Evolutionary conservation across 2,113 vertebrate species (phyloP).

Genomic region (Sardina pilchardus): DNA sequence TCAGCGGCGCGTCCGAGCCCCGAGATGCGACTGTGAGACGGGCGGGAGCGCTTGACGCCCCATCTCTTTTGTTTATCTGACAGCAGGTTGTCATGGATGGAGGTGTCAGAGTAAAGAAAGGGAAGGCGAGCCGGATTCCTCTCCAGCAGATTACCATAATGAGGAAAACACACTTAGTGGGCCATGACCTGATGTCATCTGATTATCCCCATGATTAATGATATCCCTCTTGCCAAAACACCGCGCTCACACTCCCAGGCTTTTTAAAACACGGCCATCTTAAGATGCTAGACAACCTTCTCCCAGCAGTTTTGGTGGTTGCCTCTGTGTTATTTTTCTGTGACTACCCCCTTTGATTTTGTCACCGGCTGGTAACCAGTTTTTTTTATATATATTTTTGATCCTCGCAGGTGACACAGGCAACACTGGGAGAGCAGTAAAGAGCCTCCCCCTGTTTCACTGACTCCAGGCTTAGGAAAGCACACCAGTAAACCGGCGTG

Average conservation of each 20-base stretch:
- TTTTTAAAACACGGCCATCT: conserved; percentile 36
- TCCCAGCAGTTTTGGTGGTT: background rate
- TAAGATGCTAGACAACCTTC: background rate
- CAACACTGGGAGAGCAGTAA: background rate
- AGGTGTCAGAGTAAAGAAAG: conserved; percentile 69
- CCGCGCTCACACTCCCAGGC: conserved; percentile 74
- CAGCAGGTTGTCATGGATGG: conserved; percentile 70
- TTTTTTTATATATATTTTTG: background rate
- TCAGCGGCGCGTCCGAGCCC: background rate
- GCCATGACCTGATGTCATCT: conserved; percentile 95
- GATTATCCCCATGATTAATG: conserved; percentile 99
- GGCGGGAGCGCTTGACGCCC: conserved; percentile 43
- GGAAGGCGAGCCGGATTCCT: conserved; percentile 74
- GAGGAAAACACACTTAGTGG: conserved; percentile 97
- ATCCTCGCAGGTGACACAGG: background rate
- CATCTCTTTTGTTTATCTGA: conserved; percentile 60
- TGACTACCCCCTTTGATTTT: background rate
- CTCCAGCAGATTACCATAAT: conserved; percentile 97
- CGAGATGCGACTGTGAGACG: background rate
- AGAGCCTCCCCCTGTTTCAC: conserved; percentile 6
- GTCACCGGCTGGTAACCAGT: background rate
- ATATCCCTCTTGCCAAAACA: conserved; percentile 85
- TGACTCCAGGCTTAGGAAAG: background rate
- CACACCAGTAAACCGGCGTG: background rate
- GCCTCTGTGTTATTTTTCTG: background rate